Conservation (phyloP, 2,113 vertebrate genomes). For the Anseranas semipalmata region DNA sequence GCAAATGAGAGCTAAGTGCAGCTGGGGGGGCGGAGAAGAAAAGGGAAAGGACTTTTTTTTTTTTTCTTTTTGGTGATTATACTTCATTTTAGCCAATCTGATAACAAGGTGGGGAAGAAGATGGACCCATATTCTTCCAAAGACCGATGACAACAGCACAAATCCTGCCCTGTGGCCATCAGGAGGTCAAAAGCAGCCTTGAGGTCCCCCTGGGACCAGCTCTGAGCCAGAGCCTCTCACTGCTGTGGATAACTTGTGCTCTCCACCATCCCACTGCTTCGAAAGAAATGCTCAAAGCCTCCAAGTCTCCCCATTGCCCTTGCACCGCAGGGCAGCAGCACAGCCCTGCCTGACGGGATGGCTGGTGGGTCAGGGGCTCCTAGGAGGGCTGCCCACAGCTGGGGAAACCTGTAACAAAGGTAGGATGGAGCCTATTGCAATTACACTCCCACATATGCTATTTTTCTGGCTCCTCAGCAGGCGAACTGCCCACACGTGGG, state of each 20-base stretch:
- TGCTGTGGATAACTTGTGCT: not conserved
- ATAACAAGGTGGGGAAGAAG: not conserved
- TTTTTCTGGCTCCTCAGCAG: not conserved
- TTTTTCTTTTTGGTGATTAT: not conserved
- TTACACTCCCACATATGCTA: not conserved
- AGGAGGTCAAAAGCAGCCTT: not conserved
- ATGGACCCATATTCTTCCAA: not conserved
- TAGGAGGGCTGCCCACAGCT: not conserved
- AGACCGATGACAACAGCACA: not conserved
- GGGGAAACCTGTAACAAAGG: not conserved
- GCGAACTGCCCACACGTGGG: not conserved
- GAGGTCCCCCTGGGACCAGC: not conserved
- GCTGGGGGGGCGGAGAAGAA: not conserved
- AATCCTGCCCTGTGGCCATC: not conserved
- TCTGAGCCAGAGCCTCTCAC: not conserved
- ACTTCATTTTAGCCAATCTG: not conserved
- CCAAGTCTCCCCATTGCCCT: not conserved
- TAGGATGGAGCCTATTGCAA: not conserved
- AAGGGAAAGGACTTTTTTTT: not conserved
- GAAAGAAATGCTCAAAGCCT: not conserved
- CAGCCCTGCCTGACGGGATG: not conserved
- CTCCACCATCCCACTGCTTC: accelerated
- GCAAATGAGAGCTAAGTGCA: not conserved
- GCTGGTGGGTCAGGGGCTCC: not conserved
- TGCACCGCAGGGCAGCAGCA: not conserved